Base-by-base conservation (phyloP, 2,113 vertebrate species). In the Psephotus haematonotus region DNA sequence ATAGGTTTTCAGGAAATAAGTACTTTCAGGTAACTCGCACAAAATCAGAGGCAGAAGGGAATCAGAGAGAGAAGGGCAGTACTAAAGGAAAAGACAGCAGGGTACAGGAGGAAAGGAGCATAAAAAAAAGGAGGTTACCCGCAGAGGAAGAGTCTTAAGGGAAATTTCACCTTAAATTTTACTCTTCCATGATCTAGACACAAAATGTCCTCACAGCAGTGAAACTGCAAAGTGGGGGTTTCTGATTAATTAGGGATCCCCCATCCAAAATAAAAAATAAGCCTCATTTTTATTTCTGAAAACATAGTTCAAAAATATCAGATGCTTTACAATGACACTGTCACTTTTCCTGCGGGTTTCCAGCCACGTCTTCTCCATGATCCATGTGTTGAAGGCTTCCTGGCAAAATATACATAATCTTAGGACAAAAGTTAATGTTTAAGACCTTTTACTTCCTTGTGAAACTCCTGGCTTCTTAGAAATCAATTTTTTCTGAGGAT, bases 221-320 rank as follows among this genome's bases (percentile, higher is more conserved):
- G 63, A 69, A 78, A 39, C 15, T 23, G 23, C 14, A 53, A 52
- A 74, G 9, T 9, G 22, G 27, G 6, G 16, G 11, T 49, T 83
- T 75, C 33, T 64, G 15, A 78, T 63, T 57, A 49, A 75, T 53
- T 53, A 80, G 43, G 33, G 46, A 55, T 35, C 7, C 9, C 17
- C 7, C 14, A 8, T 2, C 9, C 1, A 4, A 2, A 19, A 44
- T 8, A 37, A 57, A 31, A 33, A 67, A 41, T 4, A 43, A 37
- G 6, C 6, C 20, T 72, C 6, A 22, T 28, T 81, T 91, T 84
- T 35, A 37, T 55, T 55, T 82, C 59, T 68, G 22, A 68, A 89
- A 68, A 41, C 13, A 12, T 22, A 83, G 29, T 20, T 60, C 4
- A 59, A 78, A 92, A 74, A 57, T 43, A 90, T 14, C 18, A n/a